A percentile compares a stretch with the other conserved stretches of the same genome.
phyloP scores from a whole-genome alignment of 2,888 invertebrate species.

The Spodoptera picta region DNA sequence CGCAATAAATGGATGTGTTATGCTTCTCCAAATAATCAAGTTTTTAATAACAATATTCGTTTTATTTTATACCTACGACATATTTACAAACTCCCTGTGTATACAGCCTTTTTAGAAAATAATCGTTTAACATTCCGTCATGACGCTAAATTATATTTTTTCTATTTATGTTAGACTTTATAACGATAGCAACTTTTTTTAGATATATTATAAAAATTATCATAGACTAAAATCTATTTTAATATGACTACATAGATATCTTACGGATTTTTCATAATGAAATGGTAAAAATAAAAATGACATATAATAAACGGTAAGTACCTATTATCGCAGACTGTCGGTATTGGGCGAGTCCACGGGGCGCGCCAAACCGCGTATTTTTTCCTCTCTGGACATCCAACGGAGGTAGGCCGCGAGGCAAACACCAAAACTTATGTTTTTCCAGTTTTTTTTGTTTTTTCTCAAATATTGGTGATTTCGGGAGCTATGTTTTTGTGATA shows the following conservation, averaged over 20 bases:
- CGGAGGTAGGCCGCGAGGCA: slow-evolving; percentile 78
- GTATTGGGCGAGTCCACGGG: slow-evolving; percentile 84
- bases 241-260: neutral
- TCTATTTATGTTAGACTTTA: slow-evolving; percentile 4
- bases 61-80: slow-evolving; percentile 67
- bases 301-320: slow-evolving; percentile 63
- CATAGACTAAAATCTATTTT: neutral
- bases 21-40: slow-evolving; percentile 86
- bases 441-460: slow-evolving; percentile 48
- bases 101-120: slow-evolving; percentile 14
- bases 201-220: slow-evolving; percentile 3
- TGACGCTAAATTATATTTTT: slow-evolving; percentile 41
- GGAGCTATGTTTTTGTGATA: slow-evolving; percentile 49
- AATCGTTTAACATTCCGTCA: slow-evolving; percentile 34
- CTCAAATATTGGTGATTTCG: slow-evolving; percentile 50
- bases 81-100: slow-evolving; percentile 31
- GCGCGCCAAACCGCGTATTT: slow-evolving; percentile 86
- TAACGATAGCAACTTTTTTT: slow-evolving; percentile 9
- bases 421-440: slow-evolving; percentile 43
- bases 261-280: slow-evolving; percentile 7
- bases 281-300: slow-evolving; percentile 21
- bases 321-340: slow-evolving; percentile 81
- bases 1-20: slow-evolving; percentile 76
- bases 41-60: slow-evolving; percentile 82
- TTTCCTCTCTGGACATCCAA: slow-evolving; percentile 86